Evolutionary conservation across 2,113 vertebrate genomes (phyloP), one percentile per base, ranked within the genome.

Genomic region (Cromileptes altivelis): DNA sequence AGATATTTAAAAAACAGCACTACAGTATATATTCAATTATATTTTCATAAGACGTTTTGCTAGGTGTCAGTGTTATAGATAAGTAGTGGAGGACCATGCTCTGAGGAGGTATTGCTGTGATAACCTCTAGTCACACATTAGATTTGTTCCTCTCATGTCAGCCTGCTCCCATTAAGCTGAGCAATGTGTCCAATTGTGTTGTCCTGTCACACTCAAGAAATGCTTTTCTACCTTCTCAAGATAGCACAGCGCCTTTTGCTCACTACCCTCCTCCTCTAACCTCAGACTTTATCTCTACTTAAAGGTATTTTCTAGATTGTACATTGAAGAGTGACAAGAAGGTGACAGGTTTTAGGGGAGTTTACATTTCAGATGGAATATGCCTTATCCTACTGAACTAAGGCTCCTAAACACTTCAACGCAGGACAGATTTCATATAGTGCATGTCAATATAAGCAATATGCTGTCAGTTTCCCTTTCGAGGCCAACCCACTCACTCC

Each of bases 391-490:
- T 50, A 27, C 27, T 58, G 49, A 78, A 50, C 13, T 7, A n/a
- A 33, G 19, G 40, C 21, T 27, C 10, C 30, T 78, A 37, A 88
- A 71, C 75, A 65, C 23, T 82, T 62, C 15, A 67, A 60, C 45
- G 62, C 69, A 57, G 75, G 49, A 3, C 27, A 47, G 30, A 25
- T 80, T 86, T 68, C 52, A 65, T 49, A 30, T 3, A 57, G 45
- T 63, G n/a, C 37, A 30, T 56, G 58, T 37, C 70, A 65, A 50
- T 45, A 49, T 70, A 50, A 67, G 45, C 42, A 60, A 27, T 12
- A 7, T 58, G 49, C 17, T 82, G 61, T 84, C 57, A 60, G n/a
- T 81, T 87, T 89, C 78, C 62, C 45, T 70, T 55, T 85, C 0
- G 12, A 77, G 64, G 84, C 33, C 68, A 68, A 47, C 68, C 47